Evolutionary conservation across 2,888 invertebrate genomes (phyloP), one percentile per base, ranked within the genome.

Genomic region (Ptycholaimellus sp.): DNA sequence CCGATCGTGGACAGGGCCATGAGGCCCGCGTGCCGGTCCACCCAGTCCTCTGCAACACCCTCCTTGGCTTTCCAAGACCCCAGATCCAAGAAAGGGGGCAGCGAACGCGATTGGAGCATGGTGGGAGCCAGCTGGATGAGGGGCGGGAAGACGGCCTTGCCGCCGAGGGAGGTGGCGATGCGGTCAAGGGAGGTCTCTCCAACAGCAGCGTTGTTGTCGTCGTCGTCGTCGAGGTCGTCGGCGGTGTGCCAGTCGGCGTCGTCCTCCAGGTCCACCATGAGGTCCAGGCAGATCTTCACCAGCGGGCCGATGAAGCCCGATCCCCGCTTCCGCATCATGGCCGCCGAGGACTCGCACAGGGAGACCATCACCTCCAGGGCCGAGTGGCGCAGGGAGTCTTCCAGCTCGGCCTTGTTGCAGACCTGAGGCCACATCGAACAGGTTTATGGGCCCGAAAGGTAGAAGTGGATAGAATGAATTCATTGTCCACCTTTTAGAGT

Each of bases 1-100:
- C 93, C 93, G 41, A 87, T 79, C 0, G 90, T 83, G 5, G 90
- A 93, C 33, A 96, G 75, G 0, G 93, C 93, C 90, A 96, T 96
- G 27, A 96, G 69, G 2, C 85, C 96, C 30, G 93, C 93, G 62
- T 93, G 82, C n/a, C 73, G 65, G 48, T 59, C 58, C 37, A 60
- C 53, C 67, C 67, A 68, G 46, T 65, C 61, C 34, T 48, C 60
- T 59, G 51, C 33, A 42, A 19, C 7, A 16, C 30, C 20, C 35
- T 17, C 7, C 29, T 7, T 9, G 25, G 25, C 25, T n/a, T n/a
- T n/a, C n/a, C n/a, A n/a, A n/a, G n/a, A 23, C 7, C 25, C 25
- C 25, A 13, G 25, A 23, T 23, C 13, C 13, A 23, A 23, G 13
- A 23, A 13, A n/a, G n/a, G n/a, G n/a, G n/a, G n/a, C n/a, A n/a